phyloP scores from a whole-genome alignment of 1,140 invertebrate species.

The Drosophila lacertosa region DNA sequence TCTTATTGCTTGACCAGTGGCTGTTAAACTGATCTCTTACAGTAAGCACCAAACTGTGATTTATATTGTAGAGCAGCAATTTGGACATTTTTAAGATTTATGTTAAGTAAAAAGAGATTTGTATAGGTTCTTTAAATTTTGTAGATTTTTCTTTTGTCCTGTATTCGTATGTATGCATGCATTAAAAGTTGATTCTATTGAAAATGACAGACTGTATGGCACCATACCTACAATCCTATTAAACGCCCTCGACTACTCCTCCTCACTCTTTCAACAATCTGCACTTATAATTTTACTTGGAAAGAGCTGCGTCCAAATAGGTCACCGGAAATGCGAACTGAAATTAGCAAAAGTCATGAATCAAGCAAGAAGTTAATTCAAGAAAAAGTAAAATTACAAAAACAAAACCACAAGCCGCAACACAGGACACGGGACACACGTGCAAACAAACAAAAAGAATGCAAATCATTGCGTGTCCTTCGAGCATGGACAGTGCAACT shows the following conservation, averaged over 20 bases:
- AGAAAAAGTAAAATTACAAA: constrained; percentile 45
- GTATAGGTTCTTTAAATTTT: no score
- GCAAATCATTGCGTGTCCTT: constrained; percentile 70
- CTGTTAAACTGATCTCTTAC: neutral
- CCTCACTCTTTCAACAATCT: constrained; percentile 6
- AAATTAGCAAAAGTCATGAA: constrained; percentile 78
- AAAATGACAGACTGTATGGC: constrained; percentile 16
- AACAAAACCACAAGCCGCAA: constrained; percentile 32
- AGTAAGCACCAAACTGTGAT: neutral
- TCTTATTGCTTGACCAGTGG: no score
- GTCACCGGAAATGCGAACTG: constrained; percentile 59
- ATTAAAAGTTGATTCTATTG: neutral
- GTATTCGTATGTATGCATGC: no score
- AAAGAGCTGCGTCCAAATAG: neutral
- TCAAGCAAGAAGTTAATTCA: constrained; percentile 79
- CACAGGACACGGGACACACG: constrained; percentile 43
- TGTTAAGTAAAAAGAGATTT: no score
- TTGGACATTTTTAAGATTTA: neutral
- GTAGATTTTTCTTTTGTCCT: no score
- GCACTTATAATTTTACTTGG: constrained; percentile 12
- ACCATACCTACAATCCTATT: constrained; percentile 21
- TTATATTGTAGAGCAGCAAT: neutral
- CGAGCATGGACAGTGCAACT: constrained; percentile 28
- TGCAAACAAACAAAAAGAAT: constrained; percentile 59
- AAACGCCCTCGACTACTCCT: constrained; percentile 1